Conservation (phyloP, 2,113 vertebrate genomes). For the Picathartes gymnocephalus region DNA sequence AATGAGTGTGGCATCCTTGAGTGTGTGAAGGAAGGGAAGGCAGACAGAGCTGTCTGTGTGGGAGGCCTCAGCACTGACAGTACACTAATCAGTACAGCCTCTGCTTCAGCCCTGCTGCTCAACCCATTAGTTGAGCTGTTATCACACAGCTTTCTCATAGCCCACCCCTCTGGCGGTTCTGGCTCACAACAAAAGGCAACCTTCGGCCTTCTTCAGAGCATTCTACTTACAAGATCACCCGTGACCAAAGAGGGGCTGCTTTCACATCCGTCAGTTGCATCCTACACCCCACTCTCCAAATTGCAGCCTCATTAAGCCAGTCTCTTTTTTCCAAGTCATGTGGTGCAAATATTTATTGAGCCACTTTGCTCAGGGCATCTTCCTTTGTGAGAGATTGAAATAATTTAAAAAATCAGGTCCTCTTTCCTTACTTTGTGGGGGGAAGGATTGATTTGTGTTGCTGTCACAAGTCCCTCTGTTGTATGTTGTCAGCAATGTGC, state of each 20-base stretch:
- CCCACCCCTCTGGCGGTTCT: not conserved
- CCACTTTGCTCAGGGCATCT: not conserved
- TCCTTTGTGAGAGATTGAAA: not conserved
- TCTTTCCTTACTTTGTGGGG: not conserved
- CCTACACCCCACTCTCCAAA: not conserved
- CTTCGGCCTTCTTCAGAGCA: not conserved
- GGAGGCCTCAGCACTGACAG: conserved; percentile 60
- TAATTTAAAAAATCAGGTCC: not conserved
- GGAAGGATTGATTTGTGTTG: not conserved
- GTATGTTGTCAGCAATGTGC: not conserved
- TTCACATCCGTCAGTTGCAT: not conserved
- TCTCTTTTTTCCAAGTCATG: not conserved
- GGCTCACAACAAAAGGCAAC: not conserved
- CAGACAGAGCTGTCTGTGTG: conserved; percentile 66
- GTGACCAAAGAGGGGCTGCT: not conserved
- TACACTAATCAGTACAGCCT: conserved; percentile 50
- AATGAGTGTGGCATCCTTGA: conserved; percentile 56
- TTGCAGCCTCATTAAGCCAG: not conserved
- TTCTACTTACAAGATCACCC: not conserved
- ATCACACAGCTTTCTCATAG: conserved; percentile 6
- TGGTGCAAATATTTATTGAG: not conserved
- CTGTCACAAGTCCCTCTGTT: not conserved
- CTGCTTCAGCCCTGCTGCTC: conserved; percentile 38
- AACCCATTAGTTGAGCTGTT: conserved; percentile 32
- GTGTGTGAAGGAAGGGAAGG: conserved; percentile 25